These are phyloP conservation scores for Carlito syrichta DNA, from an alignment of 2,113 vertebrate genomes.

Conservation along the genomic window DNA sequence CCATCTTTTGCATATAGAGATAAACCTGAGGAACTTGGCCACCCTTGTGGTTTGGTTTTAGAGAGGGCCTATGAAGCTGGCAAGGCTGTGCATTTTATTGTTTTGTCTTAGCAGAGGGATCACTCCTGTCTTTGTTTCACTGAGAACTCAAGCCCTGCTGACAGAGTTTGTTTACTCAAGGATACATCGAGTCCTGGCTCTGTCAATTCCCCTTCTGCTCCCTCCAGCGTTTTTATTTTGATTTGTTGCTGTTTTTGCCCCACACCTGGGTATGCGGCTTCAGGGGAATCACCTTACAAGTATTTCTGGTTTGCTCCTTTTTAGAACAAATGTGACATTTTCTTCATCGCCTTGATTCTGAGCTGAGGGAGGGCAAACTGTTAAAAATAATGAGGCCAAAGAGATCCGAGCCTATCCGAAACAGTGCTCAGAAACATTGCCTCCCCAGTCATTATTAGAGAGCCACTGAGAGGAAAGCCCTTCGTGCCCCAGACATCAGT, in stretches of 20 bases:
- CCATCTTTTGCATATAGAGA: background rate
- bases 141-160: background rate
- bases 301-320: constrained; percentile 54
- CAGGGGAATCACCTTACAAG: constrained; percentile 31
- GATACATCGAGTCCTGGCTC: background rate
- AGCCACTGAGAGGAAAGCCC: constrained; percentile 10
- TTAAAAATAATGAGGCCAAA: constrained; percentile 58
- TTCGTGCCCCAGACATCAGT: background rate
- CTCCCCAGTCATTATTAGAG: constrained; percentile 23
- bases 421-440: constrained; percentile 2
- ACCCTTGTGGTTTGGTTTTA: background rate
- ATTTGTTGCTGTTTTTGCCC: constrained; percentile 40
- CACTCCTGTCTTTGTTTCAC: background rate
- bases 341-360: constrained; percentile 42
- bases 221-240: background rate
- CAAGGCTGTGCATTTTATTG: background rate
- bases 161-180: constrained; percentile 14
- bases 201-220: background rate
- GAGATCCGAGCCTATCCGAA: constrained; percentile 30
- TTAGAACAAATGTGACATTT: constrained; percentile 57
- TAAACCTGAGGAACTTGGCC: background rate
- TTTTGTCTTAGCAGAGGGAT: background rate
- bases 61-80: background rate
- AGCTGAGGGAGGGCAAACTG: constrained; percentile 50
- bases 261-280: background rate